phyloP scores from a whole-genome alignment of 1,140 invertebrate genomes.

The Bombus affinis region DNA sequence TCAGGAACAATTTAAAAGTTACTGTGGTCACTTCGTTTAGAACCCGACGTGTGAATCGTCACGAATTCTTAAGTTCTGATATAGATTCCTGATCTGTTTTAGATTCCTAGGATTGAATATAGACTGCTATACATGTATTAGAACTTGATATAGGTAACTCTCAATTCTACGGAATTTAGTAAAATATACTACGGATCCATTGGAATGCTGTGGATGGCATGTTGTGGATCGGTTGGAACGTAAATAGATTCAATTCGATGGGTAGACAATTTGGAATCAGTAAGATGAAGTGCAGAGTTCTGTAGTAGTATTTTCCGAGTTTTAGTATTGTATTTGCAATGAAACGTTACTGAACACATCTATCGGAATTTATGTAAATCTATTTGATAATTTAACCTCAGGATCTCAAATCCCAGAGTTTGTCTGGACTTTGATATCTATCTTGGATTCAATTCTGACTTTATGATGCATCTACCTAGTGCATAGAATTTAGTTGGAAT shows the following conservation, averaged over 20 bases:
- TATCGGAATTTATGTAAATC: not conserved
- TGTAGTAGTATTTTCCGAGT: not conserved
- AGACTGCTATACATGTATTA: not conserved
- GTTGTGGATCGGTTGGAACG: not conserved
- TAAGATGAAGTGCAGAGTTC: not conserved
- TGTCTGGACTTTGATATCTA: not conserved
- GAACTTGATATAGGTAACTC: not conserved
- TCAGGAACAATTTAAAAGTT: not conserved
- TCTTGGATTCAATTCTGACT: not conserved
- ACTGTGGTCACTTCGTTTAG: too few species aligned
- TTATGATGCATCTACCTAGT: too few species aligned
- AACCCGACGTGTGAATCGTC: too few species aligned
- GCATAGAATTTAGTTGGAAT: not conserved
- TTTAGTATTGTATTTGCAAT: not conserved
- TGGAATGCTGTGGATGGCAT: not conserved
- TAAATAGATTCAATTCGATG: not conserved
- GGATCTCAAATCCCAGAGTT: not conserved
- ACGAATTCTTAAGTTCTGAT: not conserved
- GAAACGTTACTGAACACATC: not conserved
- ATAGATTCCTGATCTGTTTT: not conserved
- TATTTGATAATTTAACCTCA: not conserved
- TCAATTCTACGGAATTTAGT: not conserved
- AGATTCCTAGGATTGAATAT: not conserved
- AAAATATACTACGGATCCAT: not conserved
- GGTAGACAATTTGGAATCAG: not conserved